Evolutionary conservation across 2,888 invertebrate species (phyloP).

Genomic region (Hypomecis atomaria): DNA sequence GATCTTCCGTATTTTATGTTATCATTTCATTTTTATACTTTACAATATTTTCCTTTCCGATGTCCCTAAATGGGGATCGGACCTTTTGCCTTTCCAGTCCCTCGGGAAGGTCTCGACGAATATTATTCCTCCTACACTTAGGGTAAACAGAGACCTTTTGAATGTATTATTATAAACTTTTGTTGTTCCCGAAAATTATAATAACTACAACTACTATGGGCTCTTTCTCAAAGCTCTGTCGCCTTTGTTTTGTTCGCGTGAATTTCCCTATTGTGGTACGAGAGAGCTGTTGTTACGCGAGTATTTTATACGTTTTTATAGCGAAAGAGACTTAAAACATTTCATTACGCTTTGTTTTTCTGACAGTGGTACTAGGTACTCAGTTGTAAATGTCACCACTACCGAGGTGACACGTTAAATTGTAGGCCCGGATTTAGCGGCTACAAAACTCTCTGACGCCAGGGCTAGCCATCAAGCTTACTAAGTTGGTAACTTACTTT

Average conservation of each 20-base stretch:
- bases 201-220: constrained; percentile 53
- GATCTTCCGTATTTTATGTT: constrained; percentile 36
- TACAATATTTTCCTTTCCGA: constrained; percentile 63
- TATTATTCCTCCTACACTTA: constrained; percentile 69
- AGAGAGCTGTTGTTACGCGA: not conserved
- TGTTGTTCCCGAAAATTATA: constrained; percentile 69
- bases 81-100: constrained; percentile 73
- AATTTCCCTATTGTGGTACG: not conserved
- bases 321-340: no score
- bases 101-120: constrained; percentile 64
- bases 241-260: constrained; percentile 47
- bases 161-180: constrained; percentile 73
- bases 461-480: no score
- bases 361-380: no score
- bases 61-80: constrained; percentile 68
- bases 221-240: constrained; percentile 51
- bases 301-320: no score
- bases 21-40: constrained; percentile 57
- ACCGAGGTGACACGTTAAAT: no score
- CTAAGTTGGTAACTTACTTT: no score
- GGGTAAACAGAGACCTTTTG: constrained; percentile 66
- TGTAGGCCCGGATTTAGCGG: no score
- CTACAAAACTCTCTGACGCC: no score
- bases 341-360: no score
- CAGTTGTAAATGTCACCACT: no score